phyloP scores from a whole-genome alignment of 2,113 vertebrate species.

The Chionomys nivalis region DNA sequence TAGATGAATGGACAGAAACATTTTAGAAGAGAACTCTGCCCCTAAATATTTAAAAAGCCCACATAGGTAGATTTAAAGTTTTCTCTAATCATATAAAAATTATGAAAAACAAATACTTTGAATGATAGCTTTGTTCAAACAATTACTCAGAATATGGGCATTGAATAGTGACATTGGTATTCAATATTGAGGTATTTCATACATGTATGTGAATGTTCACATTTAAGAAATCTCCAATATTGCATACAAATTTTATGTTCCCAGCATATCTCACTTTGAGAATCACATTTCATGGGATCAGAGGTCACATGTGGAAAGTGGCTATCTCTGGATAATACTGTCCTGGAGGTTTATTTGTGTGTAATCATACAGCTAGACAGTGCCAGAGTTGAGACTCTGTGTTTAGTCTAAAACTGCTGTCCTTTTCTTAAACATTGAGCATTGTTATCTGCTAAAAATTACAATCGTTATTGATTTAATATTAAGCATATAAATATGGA shows the following conservation, averaged over 20 bases:
- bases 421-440: not conserved
- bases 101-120: slow-evolving; percentile 2
- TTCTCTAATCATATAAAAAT: slow-evolving; percentile 2
- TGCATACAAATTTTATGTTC: not conserved
- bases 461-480: not conserved
- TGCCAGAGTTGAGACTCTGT: not conserved
- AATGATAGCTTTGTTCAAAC: not conserved
- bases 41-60: not conserved
- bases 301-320: not conserved
- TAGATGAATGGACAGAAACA: not conserved
- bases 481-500: not conserved
- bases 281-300: slow-evolving; percentile 15
- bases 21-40: not conserved
- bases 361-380: not conserved
- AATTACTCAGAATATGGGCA: not conserved
- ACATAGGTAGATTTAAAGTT: not conserved
- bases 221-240: not conserved
- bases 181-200: not conserved
- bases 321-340: not conserved
- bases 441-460: not conserved
- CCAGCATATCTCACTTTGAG: not conserved
- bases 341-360: slow-evolving; percentile 7
- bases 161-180: not conserved
- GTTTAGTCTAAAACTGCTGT: slow-evolving; percentile 1
- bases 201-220: not conserved